Evolutionary conservation across 37 sponge, comb jelly and placozoan genomes (phyloP), one percentile per base, ranked within the genome.

Genomic region (Ephydatia muelleri): DNA sequence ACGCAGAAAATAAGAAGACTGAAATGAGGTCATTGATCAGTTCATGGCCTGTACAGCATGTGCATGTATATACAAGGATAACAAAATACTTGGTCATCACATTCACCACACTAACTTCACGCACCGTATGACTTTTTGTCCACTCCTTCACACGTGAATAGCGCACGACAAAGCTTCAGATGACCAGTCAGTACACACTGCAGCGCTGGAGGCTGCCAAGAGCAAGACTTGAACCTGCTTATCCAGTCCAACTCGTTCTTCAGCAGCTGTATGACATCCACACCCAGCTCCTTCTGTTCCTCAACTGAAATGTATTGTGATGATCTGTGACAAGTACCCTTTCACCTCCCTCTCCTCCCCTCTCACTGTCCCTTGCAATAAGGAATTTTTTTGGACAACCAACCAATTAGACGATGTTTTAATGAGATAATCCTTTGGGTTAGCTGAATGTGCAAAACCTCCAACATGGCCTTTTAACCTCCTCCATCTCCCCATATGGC

Each of bases 1-100:
- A 95, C 6, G 98, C 98, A 26, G 98, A 93, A 67, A 97, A 97
- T 47, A 97, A 89, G 86, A 95, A 95, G 64, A 85, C 69, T 29
- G 81, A 83, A 2, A 97, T 40, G 14, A 97, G 85, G 9, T 84
- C 68, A 29, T 47, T 73, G 32, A 83, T 75, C 0, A 97, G 84
- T 29, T 87, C 85, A 21, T 67, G 38, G 28, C 91, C 94, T 88
- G 37, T 30, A 28, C 2, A 39, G 38, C 5, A 21, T n/a, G 33
- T 35, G 49, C n/a, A n/a, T 38, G n/a, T 34, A 77, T 5, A 9
- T 13, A 35, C 1, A 35, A 76, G 84, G 3, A 38, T 5, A 27
- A 23, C 22, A 66, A 25, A 11, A 23, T 1, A 69, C 19, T 77
- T 12, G 12, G 21, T 19, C 0, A 0, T 29, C 8, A 11, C 29